phyloP scores from a whole-genome alignment of 2,888 invertebrate genomes.

The Carabus problematicus region DNA sequence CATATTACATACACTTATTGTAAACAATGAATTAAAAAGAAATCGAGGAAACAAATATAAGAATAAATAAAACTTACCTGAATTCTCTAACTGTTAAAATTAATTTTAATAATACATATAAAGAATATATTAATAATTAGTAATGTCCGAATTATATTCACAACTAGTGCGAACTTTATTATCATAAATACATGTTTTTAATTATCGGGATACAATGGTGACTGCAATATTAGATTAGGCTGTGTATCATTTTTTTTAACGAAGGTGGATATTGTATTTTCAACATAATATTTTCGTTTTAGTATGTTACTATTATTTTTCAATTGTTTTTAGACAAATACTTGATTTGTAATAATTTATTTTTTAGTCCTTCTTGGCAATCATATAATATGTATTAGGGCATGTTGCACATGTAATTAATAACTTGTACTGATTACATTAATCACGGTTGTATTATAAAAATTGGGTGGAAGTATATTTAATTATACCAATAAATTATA shows the following conservation, averaged over 20 bases:
- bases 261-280: conserved; percentile 43
- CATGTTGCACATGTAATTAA: conserved; percentile 65
- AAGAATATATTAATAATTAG: background rate
- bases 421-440: conserved; percentile 64
- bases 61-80: too few species aligned
- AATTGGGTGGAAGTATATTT: conserved; percentile 60
- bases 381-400: conserved; percentile 48
- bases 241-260: conserved; percentile 38
- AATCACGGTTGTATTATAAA: conserved; percentile 62
- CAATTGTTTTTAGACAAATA: conserved; percentile 38
- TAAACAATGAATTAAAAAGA: too few species aligned
- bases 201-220: conserved; percentile 36
- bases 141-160: conserved; percentile 19
- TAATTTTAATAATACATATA: too few species aligned
- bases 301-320: conserved; percentile 20
- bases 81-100: too few species aligned
- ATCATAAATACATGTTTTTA: conserved; percentile 39
- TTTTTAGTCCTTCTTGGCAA: conserved; percentile 42
- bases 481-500: conserved; percentile 53
- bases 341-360: conserved; percentile 37
- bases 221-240: conserved; percentile 43
- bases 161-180: conserved; percentile 13
- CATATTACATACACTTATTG: conserved; percentile 12
- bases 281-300: conserved; percentile 38
- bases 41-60: too few species aligned